These are phyloP conservation scores for Ryuthela nishihirai DNA, from an alignment of 2,888 invertebrate genomes.

Conservation along the genomic window DNA sequence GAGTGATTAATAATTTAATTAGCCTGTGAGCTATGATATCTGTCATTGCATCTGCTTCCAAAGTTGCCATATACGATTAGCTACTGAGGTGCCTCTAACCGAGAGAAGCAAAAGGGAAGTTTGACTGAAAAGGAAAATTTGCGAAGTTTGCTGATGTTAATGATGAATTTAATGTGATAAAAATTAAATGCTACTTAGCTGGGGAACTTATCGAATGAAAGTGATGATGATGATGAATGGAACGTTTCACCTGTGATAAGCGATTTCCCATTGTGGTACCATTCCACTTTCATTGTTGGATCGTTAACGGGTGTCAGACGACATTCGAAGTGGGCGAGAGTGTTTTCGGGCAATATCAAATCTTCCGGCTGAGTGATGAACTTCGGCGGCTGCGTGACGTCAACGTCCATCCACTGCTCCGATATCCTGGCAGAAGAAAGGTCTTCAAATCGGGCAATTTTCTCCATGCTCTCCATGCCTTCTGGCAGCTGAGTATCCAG, in stretches of 20 bases:
- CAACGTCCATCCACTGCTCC: conserved; percentile 58
- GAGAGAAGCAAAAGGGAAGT: no score
- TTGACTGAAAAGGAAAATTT: no score
- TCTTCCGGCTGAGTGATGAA: conserved; percentile 84
- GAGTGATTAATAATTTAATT: no score
- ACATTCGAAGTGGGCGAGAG: conserved; percentile 78
- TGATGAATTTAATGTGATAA: no score
- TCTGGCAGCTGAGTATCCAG: conserved; percentile 86
- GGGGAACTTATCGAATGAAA: no score
- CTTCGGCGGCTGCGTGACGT: conserved; percentile 78
- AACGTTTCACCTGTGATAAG: conserved; percentile 49
- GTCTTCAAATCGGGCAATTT: conserved; percentile 86
- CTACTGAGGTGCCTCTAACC: no score
- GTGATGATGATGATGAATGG: neutral
- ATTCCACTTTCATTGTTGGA: conserved; percentile 62
- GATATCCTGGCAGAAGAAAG: conserved; percentile 50
- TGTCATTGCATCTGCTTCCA: no score
- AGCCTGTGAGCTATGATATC: no score
- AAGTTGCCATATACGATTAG: no score
- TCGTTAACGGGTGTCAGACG: conserved; percentile 93
- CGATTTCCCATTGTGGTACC: conserved; percentile 50
- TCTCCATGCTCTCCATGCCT: conserved; percentile 90
- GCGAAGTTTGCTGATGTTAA: no score
- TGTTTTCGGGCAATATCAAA: conserved; percentile 62
- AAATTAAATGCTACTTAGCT: no score